Evolutionary conservation across 2,797 vertebrate species (phyloP).

Genomic region (Meriones psammophilus): DNA sequence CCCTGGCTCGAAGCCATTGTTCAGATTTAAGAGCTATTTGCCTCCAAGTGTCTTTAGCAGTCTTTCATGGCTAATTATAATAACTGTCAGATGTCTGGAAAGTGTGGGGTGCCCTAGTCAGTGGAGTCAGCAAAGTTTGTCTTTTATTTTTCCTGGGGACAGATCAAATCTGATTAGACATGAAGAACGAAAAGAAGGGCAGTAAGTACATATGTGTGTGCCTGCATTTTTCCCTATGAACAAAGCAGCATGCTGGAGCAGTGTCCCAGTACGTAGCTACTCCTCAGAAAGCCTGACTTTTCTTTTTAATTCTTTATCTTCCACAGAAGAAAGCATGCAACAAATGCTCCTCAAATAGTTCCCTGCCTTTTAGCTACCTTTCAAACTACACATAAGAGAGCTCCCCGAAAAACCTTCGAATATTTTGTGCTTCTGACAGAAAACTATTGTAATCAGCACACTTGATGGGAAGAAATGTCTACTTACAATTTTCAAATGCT

Average conservation of each 20-base stretch:
- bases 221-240: slow-evolving; percentile 87
- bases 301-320: slow-evolving; percentile 43
- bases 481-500: slow-evolving; percentile 86
- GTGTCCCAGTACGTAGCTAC: slow-evolving; percentile 82
- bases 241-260: slow-evolving; percentile 86
- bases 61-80: slow-evolving; percentile 91
- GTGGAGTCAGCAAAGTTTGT: slow-evolving; percentile 92
- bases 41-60: slow-evolving; percentile 86
- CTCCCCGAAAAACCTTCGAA: not conserved
- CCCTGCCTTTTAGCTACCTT: slow-evolving; percentile 13
- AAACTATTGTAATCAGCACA: slow-evolving; percentile 56
- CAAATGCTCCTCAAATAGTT: slow-evolving; percentile 73
- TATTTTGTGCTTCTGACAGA: not conserved
- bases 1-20: slow-evolving; percentile 88
- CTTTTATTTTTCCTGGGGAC: slow-evolving; percentile 87
- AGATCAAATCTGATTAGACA: slow-evolving; percentile 86
- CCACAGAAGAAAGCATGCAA: slow-evolving; percentile 66
- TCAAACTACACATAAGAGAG: not conserved
- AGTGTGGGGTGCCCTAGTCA: slow-evolving; percentile 87
- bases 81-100: slow-evolving; percentile 93
- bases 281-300: slow-evolving; percentile 77
- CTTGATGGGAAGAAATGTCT: slow-evolving; percentile 80
- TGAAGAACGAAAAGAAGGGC: slow-evolving; percentile 83
- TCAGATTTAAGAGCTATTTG: slow-evolving; percentile 87
- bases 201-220: slow-evolving; percentile 82